Percentiles rank a stretch among this genome's conserved stretches.
Evolutionary conservation across 2,888 invertebrate species (phyloP).

Genomic region (Venustoraphidia nigricollis): DNA sequence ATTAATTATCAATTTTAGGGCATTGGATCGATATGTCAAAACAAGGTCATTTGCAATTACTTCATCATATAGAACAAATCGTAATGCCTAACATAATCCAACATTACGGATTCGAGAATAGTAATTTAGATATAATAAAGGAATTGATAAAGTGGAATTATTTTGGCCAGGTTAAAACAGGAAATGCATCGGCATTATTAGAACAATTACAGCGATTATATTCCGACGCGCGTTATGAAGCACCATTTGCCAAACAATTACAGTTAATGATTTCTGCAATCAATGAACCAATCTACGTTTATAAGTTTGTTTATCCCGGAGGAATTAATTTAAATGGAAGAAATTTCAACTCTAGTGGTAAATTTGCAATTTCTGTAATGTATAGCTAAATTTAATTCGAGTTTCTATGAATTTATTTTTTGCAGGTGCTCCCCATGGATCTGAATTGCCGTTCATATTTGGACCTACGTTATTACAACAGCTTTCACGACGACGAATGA

Average conservation of each 20-base stretch:
- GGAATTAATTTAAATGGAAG: conserved; percentile 30
- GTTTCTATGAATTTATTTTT: conserved; percentile 3
- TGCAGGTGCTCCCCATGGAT: conserved; percentile 47
- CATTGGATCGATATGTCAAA: conserved; percentile 42
- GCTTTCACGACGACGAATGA: conserved; percentile 44
- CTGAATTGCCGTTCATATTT: conserved; percentile 47
- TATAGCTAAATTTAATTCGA: background rate
- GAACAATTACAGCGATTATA: conserved; percentile 37
- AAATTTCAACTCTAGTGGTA: conserved; percentile 36
- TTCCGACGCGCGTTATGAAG: conserved; percentile 38
- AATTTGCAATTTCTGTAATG: background rate
- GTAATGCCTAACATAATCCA: conserved; percentile 41
- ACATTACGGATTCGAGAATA: conserved; percentile 23
- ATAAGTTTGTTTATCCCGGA: conserved; percentile 35
- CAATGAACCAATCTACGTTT: conserved; percentile 33
- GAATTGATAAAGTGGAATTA: conserved; percentile 43
- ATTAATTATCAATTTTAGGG: conserved; percentile 25
- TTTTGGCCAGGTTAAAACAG: conserved; percentile 25
- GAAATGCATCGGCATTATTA: conserved; percentile 25
- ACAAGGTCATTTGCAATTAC: conserved; percentile 35
- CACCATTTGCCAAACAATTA: conserved; percentile 38
- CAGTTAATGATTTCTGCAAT: conserved; percentile 28
- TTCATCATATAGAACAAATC: conserved; percentile 38
- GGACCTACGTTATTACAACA: conserved; percentile 52
- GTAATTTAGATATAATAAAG: conserved; percentile 17